Conservation (phyloP, 2,888 invertebrate species). For the Drosophila tanythrix region DNA sequence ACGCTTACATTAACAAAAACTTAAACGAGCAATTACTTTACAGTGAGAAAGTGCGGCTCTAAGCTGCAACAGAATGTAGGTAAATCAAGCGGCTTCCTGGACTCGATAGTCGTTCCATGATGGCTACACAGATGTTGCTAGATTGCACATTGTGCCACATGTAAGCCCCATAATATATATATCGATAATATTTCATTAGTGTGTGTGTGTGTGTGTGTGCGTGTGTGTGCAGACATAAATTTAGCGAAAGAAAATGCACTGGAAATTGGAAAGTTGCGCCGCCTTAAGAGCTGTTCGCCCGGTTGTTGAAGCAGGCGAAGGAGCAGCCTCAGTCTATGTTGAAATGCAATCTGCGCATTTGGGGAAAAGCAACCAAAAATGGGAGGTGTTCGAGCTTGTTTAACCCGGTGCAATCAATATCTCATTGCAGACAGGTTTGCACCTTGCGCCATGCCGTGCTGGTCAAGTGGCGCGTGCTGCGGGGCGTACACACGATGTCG, state of each 20-base stretch:
- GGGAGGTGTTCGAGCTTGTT: slow-evolving; percentile 8
- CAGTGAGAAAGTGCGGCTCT: slow-evolving; percentile 3
- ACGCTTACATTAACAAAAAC: neutral
- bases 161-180: slow-evolving; percentile 74
- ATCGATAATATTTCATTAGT: slow-evolving; percentile 79
- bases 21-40: neutral
- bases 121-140: slow-evolving; percentile 50
- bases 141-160: slow-evolving; percentile 60
- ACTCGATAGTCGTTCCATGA: slow-evolving; percentile 19
- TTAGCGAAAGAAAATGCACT: slow-evolving; percentile 73
- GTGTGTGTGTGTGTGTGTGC: neutral
- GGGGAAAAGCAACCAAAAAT: slow-evolving; percentile 12
- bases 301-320: neutral
- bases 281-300: slow-evolving; percentile 27
- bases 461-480: slow-evolving; percentile 47
- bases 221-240: slow-evolving; percentile 65
- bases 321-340: slow-evolving; percentile 33
- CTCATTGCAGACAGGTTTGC: slow-evolving; percentile 56
- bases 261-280: slow-evolving; percentile 68
- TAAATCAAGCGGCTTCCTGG: slow-evolving; percentile 31
- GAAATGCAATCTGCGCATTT: slow-evolving; percentile 68
- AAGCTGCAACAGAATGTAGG: slow-evolving; percentile 12
- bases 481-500: slow-evolving; percentile 71
- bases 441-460: slow-evolving; percentile 16
- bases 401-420: slow-evolving; percentile 42